Evolutionary conservation across 2,113 vertebrate species (phyloP).

Genomic region (Himantopus leucocephalus): DNA sequence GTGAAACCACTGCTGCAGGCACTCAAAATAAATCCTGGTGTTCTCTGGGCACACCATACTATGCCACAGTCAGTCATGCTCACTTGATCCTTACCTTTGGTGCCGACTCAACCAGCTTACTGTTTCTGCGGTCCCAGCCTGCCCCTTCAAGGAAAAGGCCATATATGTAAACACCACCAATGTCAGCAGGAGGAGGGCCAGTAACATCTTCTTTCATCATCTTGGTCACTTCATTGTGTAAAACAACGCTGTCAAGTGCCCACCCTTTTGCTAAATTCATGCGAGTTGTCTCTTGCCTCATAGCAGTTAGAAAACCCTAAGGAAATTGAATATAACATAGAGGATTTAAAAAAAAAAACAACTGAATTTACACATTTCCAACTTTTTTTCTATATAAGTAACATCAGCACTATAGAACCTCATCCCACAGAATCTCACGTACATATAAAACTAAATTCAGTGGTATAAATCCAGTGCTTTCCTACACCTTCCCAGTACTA

Average conservation of each 20-base stretch:
- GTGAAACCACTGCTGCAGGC: background rate
- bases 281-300: slow-evolving; percentile 83
- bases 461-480: background rate
- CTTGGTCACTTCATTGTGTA: slow-evolving; percentile 81
- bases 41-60: background rate
- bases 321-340: background rate
- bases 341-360: background rate
- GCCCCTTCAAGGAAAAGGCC: slow-evolving; percentile 84
- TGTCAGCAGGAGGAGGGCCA: slow-evolving; percentile 75
- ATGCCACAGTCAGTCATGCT: background rate
- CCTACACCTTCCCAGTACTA: background rate
- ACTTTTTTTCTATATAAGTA: background rate
- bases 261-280: slow-evolving; percentile 79
- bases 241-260: slow-evolving; percentile 81
- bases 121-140: slow-evolving; percentile 79
- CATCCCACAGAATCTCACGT: background rate
- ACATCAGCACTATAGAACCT: background rate
- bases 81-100: slow-evolving; percentile 71
- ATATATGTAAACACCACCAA: slow-evolving; percentile 82
- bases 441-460: background rate
- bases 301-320: slow-evolving; percentile 84
- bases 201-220: slow-evolving; percentile 84
- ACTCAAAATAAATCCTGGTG: background rate
- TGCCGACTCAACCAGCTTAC: slow-evolving; percentile 72
- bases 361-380: background rate